A percentile compares a stretch with the other conserved stretches of the same genome.
Evolutionary conservation across 2,797 vertebrate species (phyloP).

Genomic region (Eulemur albifrons): DNA sequence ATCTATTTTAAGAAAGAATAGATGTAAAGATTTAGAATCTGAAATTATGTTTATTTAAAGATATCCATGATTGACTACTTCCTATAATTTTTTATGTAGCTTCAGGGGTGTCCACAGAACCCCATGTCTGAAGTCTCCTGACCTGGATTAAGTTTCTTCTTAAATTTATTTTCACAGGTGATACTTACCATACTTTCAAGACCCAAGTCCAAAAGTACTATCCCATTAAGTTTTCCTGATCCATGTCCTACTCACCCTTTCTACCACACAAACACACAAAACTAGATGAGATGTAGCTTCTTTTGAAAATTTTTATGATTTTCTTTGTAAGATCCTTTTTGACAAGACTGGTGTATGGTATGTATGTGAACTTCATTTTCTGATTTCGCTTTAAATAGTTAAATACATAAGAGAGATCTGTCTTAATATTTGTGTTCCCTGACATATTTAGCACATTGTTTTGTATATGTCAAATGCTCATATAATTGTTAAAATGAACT

Average conservation of each 20-base stretch:
- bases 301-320: background rate
- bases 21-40: background rate
- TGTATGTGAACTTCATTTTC: background rate
- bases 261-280: background rate
- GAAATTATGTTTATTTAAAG: background rate
- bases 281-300: background rate
- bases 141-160: background rate
- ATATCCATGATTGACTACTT: background rate
- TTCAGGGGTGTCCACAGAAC: background rate
- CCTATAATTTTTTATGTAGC: background rate
- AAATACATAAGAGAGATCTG: background rate
- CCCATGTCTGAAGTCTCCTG: background rate
- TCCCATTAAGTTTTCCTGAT: background rate
- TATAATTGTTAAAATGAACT: background rate
- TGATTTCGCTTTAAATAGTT: background rate
- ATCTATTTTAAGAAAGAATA: background rate
- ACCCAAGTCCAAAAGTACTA: background rate
- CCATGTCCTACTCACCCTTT: background rate
- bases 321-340: background rate
- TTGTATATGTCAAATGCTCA: background rate
- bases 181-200: background rate
- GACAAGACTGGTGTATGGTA: background rate
- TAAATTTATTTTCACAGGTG: background rate
- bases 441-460: background rate
- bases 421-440: background rate